Base-by-base conservation (phyloP, 2,888 invertebrate species). In the Cyrtodaria siliqua region DNA sequence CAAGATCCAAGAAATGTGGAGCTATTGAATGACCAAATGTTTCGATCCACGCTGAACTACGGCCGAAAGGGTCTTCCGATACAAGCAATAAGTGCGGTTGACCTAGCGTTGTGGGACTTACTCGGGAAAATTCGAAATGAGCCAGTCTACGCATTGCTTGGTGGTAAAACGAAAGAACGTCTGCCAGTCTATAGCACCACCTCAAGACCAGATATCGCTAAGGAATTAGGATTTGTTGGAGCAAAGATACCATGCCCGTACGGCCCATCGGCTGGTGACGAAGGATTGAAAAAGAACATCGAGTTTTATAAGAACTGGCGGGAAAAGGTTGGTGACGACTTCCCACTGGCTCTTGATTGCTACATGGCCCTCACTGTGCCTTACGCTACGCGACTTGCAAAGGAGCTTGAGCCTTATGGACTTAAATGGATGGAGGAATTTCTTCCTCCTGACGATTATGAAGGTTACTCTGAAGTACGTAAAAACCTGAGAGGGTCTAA, bases 341-440 rank as follows among this genome's bases (percentile, higher is more conserved):
- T 90, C 66, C 92, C 91, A 0, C 83, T 92, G 9, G 89, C 87
- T 81, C 72, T 92, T 59, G 92, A 91, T 76, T 91, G 91, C 68
- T 91, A 91, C 73, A 91, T 92, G 91, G 89, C 91, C 0, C 68
- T 91, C 23, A 89, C 85, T 9, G 90, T 88, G 16, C 87, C 90
- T 1, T 92, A 92, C 66, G 82, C 90, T 8, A 84, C 89, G 6
- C 81, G 86, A 33, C 82, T 92, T 42, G 91, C 90, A 14, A 85
- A 79, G 66, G 87, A 83, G 33, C 84, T 91, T 26, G 89, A 90
- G 61, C 89, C 90, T 8, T 83, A 81, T 20, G 90, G 89, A 4
- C 63, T 92, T 20, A 91, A 91, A 64, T 91, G 92, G 92, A 89
- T 92, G 68, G 91, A 92, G 67, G 92, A 92, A 68, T 91, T 86